Evolutionary conservation across 2,888 invertebrate species (phyloP), one percentile per base, ranked within the genome.

Genomic region (Tryphoninae sp.): DNA sequence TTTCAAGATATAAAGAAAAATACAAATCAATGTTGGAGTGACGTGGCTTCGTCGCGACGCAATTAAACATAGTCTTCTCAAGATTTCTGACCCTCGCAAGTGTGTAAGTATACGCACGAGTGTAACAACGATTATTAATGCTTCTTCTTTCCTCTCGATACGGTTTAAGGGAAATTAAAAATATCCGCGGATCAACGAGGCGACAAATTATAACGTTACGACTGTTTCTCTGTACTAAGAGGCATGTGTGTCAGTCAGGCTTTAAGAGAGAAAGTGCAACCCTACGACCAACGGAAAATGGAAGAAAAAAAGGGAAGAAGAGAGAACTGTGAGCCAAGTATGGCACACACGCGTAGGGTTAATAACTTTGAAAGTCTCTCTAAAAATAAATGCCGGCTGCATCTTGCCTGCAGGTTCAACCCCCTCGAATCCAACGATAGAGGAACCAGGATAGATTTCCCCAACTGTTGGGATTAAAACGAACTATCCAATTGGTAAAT

Each of bases 301-400:
- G 76, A 71, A 49, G n/a, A 33, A 49, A 58, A 22, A 71, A 40
- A 11, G 64, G 83, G 78, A 49, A 72, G 59, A 49, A 79, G 42
- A 75, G 23, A 61, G 23, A 62, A 53, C 19, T 19, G 22, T 58
- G 61, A 64, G 62, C 42, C 13, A 42, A 49, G 23, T 42, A 42
- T 23, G 75, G 19, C 19, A 9, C 62, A 64, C 79, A 53, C 51
- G 59, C 81, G 13, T 81, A 85, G 87, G 88, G 86, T 89, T 89
- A 89, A 89, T 87, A 90, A 89, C 89, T 88, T 88, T 62, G 82
- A 80, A 84, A 83, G 81, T 84, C 33, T 84, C 81, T 87, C 88
- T 88, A 89, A 88, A 90, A 90, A 90, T 89, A 90, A 82, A 76
- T 59, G 62, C 42, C 23, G 42, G 9, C 79, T 16, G 75, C 69